Base-by-base conservation (phyloP, 2,797 vertebrate genomes). In the Schizopygopsis malacanthus region DNA sequence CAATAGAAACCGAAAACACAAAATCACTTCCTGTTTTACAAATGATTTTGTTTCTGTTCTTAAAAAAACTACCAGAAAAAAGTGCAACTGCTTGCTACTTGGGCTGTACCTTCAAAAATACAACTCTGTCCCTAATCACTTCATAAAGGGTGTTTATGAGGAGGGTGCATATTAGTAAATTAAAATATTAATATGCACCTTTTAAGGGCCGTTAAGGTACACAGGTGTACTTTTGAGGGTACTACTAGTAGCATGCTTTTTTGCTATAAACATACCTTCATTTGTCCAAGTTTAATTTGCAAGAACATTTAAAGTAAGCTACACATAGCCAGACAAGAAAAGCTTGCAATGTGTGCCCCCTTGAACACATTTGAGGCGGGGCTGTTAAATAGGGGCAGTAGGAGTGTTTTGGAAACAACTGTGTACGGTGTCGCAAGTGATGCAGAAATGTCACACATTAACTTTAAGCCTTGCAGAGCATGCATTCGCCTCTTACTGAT, bases 11-110 rank as follows among this genome's bases (percentile, higher is more conserved):
- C 13, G 43, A 39, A 37, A 83, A 67, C 7, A 16, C 18, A 63
- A 75, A 52, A 15, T 41, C 28, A 54, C 72, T 76, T 84, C 28
- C 81, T 75, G 71, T 65, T 76, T 83, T 83, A 16, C 37, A 9
- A 50, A 39, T 18, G 6, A 67, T 28, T 39, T 47, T 2, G 20
- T 67, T 83, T 77, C 12, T 50, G 28, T 43, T 65, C 13, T 41
- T 15, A 76, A 45, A 28, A 28, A 33, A 18, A 16, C 8, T 73
- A 73, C 22, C 3, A 73, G 16, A 75, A 10, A 33, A 16, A 33
- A 52, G 13, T 73, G 7, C 72, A 52, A 20, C 16, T 52, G 5
- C 10, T 54, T 76, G 47, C 9, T 28, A 77, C 2, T 52, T 9
- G 25, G 25, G 2, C 11, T 8, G 41, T 47, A 47, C 25, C 16